These are phyloP conservation scores for Orientallactaga sibirica DNA, from an alignment of 2,797 vertebrate genomes.

Conservation along the genomic window DNA sequence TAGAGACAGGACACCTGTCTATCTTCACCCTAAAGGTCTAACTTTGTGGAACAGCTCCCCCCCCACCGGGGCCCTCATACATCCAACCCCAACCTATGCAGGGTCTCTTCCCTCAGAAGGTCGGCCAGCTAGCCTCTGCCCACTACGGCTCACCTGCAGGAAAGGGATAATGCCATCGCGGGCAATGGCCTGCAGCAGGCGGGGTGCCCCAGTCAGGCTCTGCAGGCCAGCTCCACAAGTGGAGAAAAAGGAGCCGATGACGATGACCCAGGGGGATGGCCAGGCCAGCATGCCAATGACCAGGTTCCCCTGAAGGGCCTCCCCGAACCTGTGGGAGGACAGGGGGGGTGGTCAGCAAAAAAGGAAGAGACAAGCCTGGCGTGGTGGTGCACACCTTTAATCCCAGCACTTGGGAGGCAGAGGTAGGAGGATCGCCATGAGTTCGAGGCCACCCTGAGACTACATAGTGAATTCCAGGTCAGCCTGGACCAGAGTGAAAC, in stretches of 20 bases:
- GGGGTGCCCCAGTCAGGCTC: constrained; percentile 96
- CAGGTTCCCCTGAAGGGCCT: constrained; percentile 95
- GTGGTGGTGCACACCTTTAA: no score
- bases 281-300: constrained; percentile 96
- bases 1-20: no score
- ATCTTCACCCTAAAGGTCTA: not conserved
- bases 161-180: constrained; percentile 96
- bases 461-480: no score
- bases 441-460: no score
- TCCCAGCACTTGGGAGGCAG: no score
- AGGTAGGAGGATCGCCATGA: no score
- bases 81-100: not conserved
- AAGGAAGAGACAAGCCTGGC: fast-evolving
- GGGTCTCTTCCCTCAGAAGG: not conserved
- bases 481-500: no score
- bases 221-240: constrained; percentile 97
- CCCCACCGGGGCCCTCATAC: not conserved
- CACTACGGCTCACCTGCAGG: constrained; percentile 89
- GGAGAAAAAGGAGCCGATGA: constrained; percentile 98
- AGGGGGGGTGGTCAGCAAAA: not conserved
- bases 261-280: constrained; percentile 98
- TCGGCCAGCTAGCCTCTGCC: not conserved
- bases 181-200: constrained; percentile 97
- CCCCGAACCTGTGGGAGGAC: constrained; percentile 90
- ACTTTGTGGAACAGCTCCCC: no score